A percentile compares a stretch with the other conserved stretches of the same genome.
Conservation (phyloP, 2,797 vertebrate genomes). For the Coregonus suidteri region DNA sequence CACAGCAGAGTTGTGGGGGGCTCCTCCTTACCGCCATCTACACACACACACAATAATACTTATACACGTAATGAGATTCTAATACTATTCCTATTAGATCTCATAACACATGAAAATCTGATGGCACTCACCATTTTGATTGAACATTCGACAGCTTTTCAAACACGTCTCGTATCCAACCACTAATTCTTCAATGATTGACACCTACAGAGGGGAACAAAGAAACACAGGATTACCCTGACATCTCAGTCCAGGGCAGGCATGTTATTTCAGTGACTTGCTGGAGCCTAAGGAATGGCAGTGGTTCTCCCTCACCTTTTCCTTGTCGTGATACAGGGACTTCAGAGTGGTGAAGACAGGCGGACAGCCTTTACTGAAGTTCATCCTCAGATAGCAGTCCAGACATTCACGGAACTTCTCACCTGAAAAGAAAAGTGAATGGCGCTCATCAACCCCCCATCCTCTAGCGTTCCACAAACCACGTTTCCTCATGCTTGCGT, state of each 20-base stretch:
- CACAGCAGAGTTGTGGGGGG: slow-evolving; percentile 92
- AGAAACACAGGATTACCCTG: background rate
- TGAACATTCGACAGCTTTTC: slow-evolving; percentile 89
- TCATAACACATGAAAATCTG: background rate
- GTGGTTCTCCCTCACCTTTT: slow-evolving; percentile 75
- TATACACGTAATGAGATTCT: background rate
- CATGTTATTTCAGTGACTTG: background rate
- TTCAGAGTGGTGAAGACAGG: slow-evolving; percentile 91
- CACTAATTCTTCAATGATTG: slow-evolving; percentile 90
- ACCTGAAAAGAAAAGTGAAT: slow-evolving; percentile 65
- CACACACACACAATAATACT: slow-evolving; percentile 4
- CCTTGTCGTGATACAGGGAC: slow-evolving; percentile 86
- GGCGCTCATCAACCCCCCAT: background rate
- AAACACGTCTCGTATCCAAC: slow-evolving; percentile 89
- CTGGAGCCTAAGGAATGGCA: background rate
- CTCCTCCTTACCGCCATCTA: slow-evolving; percentile 80
- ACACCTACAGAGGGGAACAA: slow-evolving; percentile 77
- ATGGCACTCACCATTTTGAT: slow-evolving; percentile 82
- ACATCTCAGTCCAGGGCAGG: background rate
- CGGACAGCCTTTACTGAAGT: slow-evolving; percentile 93
- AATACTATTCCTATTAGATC: background rate
- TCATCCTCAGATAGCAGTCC: slow-evolving; percentile 93
- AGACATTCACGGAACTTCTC: slow-evolving; percentile 90
- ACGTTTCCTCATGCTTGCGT: no score
- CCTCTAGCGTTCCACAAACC: background rate